Conservation (phyloP, 2,888 invertebrate genomes). For the Aelia acuminata region DNA sequence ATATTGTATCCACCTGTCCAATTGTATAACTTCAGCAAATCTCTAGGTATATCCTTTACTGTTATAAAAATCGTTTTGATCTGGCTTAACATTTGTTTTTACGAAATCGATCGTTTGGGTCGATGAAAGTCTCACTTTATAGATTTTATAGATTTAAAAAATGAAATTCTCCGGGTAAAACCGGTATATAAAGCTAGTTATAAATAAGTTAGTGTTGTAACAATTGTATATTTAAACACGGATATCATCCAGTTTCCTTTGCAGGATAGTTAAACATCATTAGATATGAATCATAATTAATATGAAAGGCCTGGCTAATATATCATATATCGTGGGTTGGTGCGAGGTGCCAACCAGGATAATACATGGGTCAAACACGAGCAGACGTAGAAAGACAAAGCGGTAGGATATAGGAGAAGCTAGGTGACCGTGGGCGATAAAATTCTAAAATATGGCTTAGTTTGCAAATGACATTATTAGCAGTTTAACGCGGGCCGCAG, state of each 20-base stretch:
- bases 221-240: background rate
- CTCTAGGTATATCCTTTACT: no score
- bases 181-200: no score
- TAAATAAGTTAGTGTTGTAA: no score
- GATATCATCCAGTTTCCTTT: background rate
- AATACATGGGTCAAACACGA: conserved; percentile 27
- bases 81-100: no score
- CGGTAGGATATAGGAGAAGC: background rate
- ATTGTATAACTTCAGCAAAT: no score
- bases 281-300: background rate
- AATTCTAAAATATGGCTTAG: conserved; percentile 33
- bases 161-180: no score
- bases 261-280: background rate
- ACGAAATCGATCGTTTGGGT: no score
- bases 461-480: conserved; percentile 51
- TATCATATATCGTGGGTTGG: background rate
- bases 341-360: background rate
- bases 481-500: background rate
- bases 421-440: background rate
- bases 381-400: background rate
- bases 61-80: no score
- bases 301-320: background rate
- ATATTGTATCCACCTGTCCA: no score
- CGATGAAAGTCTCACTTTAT: no score
- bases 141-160: no score